These are phyloP conservation scores for Osedax frankpressi DNA, from an alignment of 2,888 invertebrate species.

Conservation along the genomic window DNA sequence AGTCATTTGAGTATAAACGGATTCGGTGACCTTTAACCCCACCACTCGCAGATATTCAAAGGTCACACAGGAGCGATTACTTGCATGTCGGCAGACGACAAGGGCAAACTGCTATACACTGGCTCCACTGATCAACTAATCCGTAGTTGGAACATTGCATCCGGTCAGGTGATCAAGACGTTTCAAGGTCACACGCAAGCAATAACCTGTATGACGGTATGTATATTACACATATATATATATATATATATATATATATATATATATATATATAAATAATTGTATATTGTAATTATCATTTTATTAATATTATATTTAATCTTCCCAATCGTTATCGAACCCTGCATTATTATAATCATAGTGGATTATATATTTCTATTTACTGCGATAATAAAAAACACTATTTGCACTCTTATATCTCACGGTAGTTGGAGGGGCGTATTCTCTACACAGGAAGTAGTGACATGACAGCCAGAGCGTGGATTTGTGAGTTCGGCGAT, in stretches of 20 bases:
- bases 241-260: constrained; percentile 12
- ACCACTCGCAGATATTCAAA: constrained; percentile 35
- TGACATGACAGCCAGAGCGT: constrained; percentile 47
- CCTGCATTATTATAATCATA: no score
- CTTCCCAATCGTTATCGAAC: no score
- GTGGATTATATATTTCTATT: no score
- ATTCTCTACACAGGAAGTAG: constrained; percentile 48
- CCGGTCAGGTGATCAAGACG: constrained; percentile 43
- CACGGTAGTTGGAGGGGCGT: constrained; percentile 45
- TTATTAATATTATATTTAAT: no score
- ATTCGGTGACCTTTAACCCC: no score
- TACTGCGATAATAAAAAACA: no score
- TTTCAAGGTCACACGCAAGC: constrained; percentile 47
- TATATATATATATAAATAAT: neutral
- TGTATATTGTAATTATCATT: no score
- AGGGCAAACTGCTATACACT: constrained; percentile 45
- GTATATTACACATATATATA: constrained; percentile 18
- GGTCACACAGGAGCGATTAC: constrained; percentile 49
- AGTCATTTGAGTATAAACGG: no score
- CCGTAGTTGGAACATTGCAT: constrained; percentile 47
- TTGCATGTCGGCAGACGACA: constrained; percentile 47
- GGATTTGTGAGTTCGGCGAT: constrained; percentile 50
- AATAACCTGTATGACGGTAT: constrained; percentile 47
- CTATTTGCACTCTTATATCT: no score
- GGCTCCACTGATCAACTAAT: constrained; percentile 48